Conservation (phyloP, 2,888 invertebrate species). For the Nymphalis polychloros region DNA sequence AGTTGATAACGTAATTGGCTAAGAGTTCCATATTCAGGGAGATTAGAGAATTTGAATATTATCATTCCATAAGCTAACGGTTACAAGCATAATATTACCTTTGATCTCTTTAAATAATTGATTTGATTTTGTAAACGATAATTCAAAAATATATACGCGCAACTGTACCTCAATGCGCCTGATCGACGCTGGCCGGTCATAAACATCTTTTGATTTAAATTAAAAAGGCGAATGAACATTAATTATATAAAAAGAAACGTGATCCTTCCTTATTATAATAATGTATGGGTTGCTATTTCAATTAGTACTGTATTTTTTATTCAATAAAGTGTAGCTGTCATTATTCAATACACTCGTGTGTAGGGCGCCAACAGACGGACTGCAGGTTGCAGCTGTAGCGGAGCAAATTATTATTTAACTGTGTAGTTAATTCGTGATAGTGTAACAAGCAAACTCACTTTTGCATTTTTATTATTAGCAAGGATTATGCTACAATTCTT, state of each 20-base stretch:
- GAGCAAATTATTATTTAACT: too few species aligned
- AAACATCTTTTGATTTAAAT: not conserved
- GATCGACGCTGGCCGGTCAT: not conserved
- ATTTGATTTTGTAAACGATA: not conserved
- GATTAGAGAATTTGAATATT: too few species aligned
- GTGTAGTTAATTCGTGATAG: too few species aligned
- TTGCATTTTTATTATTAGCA: too few species aligned
- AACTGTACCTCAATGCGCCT: not conserved
- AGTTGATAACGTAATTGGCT: too few species aligned
- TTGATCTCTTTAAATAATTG: not conserved
- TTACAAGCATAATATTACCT: too few species aligned
- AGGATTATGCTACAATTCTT: too few species aligned
- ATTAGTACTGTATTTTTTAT: conserved; percentile 23
- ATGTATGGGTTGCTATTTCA: conserved; percentile 21
- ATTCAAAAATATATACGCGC: not conserved
- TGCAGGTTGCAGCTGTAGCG: not conserved
- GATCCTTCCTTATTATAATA: not conserved
- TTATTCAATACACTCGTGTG: conserved; percentile 10
- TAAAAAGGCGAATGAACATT: not conserved
- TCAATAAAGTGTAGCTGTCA: conserved; percentile 17
- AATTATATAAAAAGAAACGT: not conserved
- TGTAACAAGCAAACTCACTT: too few species aligned
- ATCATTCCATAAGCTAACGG: too few species aligned
- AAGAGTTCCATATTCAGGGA: too few species aligned
- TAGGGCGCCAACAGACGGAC: not conserved